Evolutionary conservation across 2,113 vertebrate species (phyloP).

Genomic region (Thalassoma bifasciatum): DNA sequence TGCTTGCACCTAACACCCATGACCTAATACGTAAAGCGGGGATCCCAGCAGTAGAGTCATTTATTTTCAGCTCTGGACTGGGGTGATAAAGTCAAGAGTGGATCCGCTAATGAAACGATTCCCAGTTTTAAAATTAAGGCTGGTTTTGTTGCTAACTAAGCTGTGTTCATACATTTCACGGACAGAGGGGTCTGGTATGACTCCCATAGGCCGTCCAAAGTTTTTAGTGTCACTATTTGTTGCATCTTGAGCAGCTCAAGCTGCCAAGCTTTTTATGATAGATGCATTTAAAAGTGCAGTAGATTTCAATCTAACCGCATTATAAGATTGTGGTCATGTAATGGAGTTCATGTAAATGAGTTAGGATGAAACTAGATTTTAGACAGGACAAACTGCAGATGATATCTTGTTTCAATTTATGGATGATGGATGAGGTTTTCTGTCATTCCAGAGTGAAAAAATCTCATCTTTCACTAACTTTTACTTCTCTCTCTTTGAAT

Average conservation of each 20-base stretch:
- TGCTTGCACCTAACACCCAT: slow-evolving; percentile 65
- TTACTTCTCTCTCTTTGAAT: neutral
- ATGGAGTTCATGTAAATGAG: slow-evolving; percentile 3
- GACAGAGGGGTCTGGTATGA: slow-evolving; percentile 21
- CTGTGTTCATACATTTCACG: slow-evolving; percentile 24
- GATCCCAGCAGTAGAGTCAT: slow-evolving; percentile 56
- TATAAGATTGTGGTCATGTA: slow-evolving; percentile 8
- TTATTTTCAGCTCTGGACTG: slow-evolving; percentile 62
- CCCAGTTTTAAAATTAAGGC: slow-evolving; percentile 52
- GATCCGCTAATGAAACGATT: slow-evolving; percentile 54
- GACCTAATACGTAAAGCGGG: slow-evolving; percentile 64
- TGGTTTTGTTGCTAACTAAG: slow-evolving; percentile 36
- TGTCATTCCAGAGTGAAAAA: neutral
- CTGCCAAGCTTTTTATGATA: neutral
- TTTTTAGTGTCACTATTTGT: slow-evolving; percentile 8
- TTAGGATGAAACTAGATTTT: neutral
- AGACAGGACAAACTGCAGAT: slow-evolving; percentile 11
- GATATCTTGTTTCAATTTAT: slow-evolving; percentile 38
- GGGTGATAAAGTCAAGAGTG: slow-evolving; percentile 67
- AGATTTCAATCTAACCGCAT: slow-evolving; percentile 8
- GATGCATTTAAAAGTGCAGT: neutral
- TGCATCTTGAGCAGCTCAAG: slow-evolving; percentile 2
- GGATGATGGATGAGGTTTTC: slow-evolving; percentile 20
- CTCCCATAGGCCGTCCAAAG: slow-evolving; percentile 15
- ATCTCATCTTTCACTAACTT: neutral